Base-by-base conservation (phyloP, 1,140 invertebrate genomes). In the Brachionus sp. region DNA sequence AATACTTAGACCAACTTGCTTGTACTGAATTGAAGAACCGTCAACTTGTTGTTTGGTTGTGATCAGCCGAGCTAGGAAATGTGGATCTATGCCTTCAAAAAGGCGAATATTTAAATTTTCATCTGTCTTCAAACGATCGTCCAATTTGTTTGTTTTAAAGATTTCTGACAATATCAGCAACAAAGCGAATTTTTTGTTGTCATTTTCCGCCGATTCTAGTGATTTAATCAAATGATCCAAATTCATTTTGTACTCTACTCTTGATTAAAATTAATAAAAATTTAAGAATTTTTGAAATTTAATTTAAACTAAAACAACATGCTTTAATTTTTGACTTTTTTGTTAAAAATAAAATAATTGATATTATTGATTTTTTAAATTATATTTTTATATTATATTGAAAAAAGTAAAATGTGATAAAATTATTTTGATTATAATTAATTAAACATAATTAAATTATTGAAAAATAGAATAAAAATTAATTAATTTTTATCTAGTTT, bases 161-260 rank as follows among this genome's bases (percentile, higher is more conserved):
- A 80, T n/a, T 12, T 80, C 50, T 13, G 77, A 57, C 3, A 80
- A 13, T 16, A 80, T 80, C 9, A 80, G 29, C 29, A 80, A 37
- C 19, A 80, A 44, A 42, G 77, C 77, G 19, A 80, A 80, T 19
- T 80, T 80, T 64, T 80, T 66, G 23, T 57, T 80, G 39, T 80
- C 77, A n/a, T 57, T 80, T 12, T 80, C 50, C 16, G 37, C 77
- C 9, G 19, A 62, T 44, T 80, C 50, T 6, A 80, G n/a, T 25
- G 50, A 80, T 23, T 75, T 75, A 3, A 75, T 46, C 9, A 75
- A 33, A 46, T 46, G 10, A 13, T 75, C 23, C 19, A 75, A 35
- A 39, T 75, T 75, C 70, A 75, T 75, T 75, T 75, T 75, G 12
- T 42, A 70, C 16, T 70, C 16, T 70, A n/a, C n/a, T n/a, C n/a